These are phyloP conservation scores for Pterophyllum scalare DNA, from an alignment of 2,113 vertebrate genomes.

Conservation along the genomic window DNA sequence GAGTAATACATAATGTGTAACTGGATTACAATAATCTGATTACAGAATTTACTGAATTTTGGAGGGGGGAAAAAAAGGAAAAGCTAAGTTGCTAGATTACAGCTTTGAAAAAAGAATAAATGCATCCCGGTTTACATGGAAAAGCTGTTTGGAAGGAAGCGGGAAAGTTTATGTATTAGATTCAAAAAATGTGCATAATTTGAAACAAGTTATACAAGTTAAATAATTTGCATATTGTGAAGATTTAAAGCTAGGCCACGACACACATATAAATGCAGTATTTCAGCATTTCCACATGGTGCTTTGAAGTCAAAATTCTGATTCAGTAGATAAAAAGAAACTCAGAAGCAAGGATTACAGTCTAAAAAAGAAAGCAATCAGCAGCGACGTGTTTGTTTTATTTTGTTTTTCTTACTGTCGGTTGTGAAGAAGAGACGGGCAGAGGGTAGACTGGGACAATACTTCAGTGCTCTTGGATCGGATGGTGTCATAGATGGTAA, in stretches of 20 bases:
- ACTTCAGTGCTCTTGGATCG: neutral
- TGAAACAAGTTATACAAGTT: neutral
- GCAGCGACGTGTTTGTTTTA: too few species aligned
- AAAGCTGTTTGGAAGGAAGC: conserved; percentile 16
- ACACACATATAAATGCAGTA: neutral
- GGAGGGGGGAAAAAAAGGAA: neutral
- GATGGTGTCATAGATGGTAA: neutral
- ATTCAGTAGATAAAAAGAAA: too few species aligned
- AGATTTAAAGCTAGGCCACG: neutral
- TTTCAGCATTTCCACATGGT: neutral
- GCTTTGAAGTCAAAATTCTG: too few species aligned
- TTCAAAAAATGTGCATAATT: neutral
- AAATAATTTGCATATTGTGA: neutral
- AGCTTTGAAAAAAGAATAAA: conserved; percentile 34
- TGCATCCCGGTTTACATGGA: conserved; percentile 32
- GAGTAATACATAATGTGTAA: conserved; percentile 65
- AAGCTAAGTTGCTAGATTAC: conserved; percentile 54
- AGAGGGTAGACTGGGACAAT: neutral
- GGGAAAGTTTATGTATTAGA: neutral
- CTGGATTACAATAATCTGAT: conserved; percentile 77
- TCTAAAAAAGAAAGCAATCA: neutral
- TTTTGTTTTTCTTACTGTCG: too few species aligned
- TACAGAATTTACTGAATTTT: conserved; percentile 62
- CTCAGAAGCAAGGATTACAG: neutral
- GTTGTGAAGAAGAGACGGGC: neutral